Conservation (phyloP, 2,797 vertebrate genomes). For the Dendrocincla fuliginosa region DNA sequence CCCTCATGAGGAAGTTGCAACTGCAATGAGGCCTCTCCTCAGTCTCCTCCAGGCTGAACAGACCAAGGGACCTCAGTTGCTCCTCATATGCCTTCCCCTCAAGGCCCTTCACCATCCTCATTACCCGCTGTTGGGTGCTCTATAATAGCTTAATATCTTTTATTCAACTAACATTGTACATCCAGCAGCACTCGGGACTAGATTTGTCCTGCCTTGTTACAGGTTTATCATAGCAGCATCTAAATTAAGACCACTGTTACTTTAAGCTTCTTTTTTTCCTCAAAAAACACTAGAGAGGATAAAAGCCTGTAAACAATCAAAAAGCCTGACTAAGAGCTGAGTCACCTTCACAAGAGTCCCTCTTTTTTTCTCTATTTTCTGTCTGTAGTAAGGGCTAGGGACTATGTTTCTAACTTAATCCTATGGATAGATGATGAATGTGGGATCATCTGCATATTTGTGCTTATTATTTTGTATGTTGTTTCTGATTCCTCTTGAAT, state of each 20-base stretch:
- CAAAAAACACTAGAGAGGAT: background rate
- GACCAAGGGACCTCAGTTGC: background rate
- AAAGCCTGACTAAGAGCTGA: background rate
- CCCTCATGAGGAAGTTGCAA: background rate
- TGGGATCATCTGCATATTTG: background rate
- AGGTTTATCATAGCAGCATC: background rate
- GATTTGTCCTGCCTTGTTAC: background rate
- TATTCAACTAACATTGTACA: background rate
- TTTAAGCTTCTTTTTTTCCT: background rate
- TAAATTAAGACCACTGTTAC: background rate
- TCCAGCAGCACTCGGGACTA: background rate
- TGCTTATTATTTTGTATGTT: background rate
- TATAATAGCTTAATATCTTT: background rate
- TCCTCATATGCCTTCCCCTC: background rate
- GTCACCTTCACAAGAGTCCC: background rate
- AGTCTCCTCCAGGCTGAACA: background rate
- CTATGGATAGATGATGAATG: background rate
- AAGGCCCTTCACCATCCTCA: background rate
- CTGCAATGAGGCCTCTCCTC: background rate
- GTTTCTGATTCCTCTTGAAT: background rate
- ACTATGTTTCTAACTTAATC: background rate
- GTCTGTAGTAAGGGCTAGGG: background rate
- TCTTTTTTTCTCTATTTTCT: background rate
- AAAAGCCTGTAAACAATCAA: background rate
- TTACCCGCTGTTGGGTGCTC: background rate